Evolutionary conservation across 2,113 vertebrate genomes (phyloP), one percentile per base, ranked within the genome.

Genomic region (Rhynchopsitta pachyrhyncha): DNA sequence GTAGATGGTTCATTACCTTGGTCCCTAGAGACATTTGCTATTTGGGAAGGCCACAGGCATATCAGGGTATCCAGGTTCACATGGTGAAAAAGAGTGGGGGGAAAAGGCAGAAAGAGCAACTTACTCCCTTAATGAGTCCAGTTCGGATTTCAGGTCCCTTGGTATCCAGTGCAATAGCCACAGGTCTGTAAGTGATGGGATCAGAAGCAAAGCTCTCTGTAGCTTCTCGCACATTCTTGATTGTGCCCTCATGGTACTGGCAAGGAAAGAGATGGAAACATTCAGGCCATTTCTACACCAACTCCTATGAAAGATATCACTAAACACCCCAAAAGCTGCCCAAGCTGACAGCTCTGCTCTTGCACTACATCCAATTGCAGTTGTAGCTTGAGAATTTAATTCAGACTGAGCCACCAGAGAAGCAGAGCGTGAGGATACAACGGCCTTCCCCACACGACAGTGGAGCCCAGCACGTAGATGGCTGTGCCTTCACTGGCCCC

Each of bases 91-190:
- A 60, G 29, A 17, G 11, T 0, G 5, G 3, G 27, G 2, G 2
- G n/a, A 57, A 83, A 33, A 57, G 55, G 31, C 47, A 41, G 13
- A 55, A 23, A 3, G 8, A 49, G 11, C 8, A 79, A 97, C 99
- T 99, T 96, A 99, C 99, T 66, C 99, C 99, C 93, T 99, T 99
- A 98, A 99, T 99, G 63, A 99, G 99, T 90, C 99, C 99, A 23
- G 99, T 99, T 92, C 99, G 98, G 97, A 99, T 99, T 98, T 99
- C 99, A 60, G 99, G 99, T 96, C 99, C 99, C 97, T 99, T 99
- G 46, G 99, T 99, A 97, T 99, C 99, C 97, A 99, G 97, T 88
- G 99, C 99, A 82, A 99, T 98, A 75, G 99, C 99, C 71, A 99
- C 98, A 9, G 99, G 99, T 97, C 99, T 98, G 98, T 99, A 99